These are phyloP conservation scores for Oenanthe melanoleuca DNA, from an alignment of 2,113 vertebrate genomes.

Conservation along the genomic window DNA sequence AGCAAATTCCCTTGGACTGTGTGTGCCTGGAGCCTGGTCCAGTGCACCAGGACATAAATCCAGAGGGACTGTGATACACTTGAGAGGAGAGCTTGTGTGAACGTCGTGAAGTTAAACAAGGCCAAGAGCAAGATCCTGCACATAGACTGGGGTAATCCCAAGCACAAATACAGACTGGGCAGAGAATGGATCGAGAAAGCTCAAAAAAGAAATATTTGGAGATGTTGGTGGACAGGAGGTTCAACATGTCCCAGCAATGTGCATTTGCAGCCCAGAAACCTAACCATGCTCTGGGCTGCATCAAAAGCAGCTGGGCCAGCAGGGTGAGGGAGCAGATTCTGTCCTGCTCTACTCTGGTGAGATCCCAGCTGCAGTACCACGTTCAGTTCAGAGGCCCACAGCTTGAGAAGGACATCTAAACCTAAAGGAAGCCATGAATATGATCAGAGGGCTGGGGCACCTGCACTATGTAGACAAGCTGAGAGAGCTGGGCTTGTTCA, in stretches of 20 bases:
- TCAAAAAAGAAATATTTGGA: background rate
- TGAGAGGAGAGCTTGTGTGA: background rate
- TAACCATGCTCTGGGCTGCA: background rate
- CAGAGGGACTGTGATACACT: background rate
- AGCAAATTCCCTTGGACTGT: background rate
- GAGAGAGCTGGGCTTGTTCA: background rate
- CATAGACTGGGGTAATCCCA: background rate
- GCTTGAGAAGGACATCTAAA: background rate
- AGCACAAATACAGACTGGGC: background rate
- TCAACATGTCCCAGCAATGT: background rate
- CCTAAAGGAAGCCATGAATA: background rate
- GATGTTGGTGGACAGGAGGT: background rate
- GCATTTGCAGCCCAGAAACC: background rate
- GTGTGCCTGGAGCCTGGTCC: background rate
- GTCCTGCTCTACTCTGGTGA: background rate
- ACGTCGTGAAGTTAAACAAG: background rate
- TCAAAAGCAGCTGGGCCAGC: background rate
- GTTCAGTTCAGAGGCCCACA: background rate
- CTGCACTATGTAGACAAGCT: background rate
- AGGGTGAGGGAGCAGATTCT: background rate
- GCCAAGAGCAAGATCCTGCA: background rate
- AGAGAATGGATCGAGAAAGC: fast-evolving
- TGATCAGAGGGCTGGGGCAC: background rate
- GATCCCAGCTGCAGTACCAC: background rate
- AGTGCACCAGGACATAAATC: background rate